Conservation (phyloP, 2,797 vertebrate species). For the Mionectes olivaceus region DNA sequence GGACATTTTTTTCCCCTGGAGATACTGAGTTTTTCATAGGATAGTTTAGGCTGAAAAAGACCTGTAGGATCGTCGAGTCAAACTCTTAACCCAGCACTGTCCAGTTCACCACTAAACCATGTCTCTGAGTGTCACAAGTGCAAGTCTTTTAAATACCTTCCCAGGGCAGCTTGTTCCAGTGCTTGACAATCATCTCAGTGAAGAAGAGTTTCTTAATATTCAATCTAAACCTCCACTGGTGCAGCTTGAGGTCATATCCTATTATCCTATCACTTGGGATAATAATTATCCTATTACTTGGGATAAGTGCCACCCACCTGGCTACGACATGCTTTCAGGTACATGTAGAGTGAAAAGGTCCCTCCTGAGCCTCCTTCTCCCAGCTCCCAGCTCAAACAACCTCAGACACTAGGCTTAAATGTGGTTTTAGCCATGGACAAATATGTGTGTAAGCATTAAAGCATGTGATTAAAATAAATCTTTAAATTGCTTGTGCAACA, state of each 20-base stretch:
- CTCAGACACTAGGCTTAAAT: background rate
- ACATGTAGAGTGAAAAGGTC: no score
- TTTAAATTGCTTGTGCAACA: background rate
- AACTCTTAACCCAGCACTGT: background rate
- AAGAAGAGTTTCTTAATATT: background rate
- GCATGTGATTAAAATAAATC: background rate
- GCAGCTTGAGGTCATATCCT: background rate
- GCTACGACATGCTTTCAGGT: background rate
- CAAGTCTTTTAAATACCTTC: background rate
- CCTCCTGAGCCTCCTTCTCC: background rate
- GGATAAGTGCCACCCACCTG: fast-evolving
- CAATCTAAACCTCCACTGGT: background rate
- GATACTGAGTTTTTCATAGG: background rate
- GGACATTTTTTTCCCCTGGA: background rate
- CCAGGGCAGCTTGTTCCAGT: background rate
- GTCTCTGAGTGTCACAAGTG: background rate
- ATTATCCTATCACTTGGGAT: background rate
- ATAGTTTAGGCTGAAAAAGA: background rate
- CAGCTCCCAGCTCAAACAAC: background rate
- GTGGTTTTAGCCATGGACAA: background rate
- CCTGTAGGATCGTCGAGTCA: background rate
- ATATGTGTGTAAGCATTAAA: background rate
- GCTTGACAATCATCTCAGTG: background rate
- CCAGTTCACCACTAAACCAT: background rate
- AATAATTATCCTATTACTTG: background rate